Percentiles rank a stretch among this genome's conserved stretches.
phyloP scores from a whole-genome alignment of 1,140 invertebrate species.

The silkworm (Bombyx mori) region ASM3026992v2 NC_085130.1:10745001-10745500 shows the following conservation, averaged over 20 bases:
- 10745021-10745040: no score
- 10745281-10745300: background rate
- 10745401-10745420: slow-evolving; percentile 96
- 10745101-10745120: no score
- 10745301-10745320: background rate
- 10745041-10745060: no score
- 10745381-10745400: slow-evolving; percentile 96
- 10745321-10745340: background rate
- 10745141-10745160: no score
- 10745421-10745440: slow-evolving; percentile 89
- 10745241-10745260: background rate
- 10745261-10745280: background rate
- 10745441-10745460: slow-evolving; percentile 95
- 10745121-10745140: no score
- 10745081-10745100: no score
- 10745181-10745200: no score
- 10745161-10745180: no score
- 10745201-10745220: no score
- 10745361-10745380: slow-evolving; percentile 95
- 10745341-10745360: slow-evolving; percentile 67
- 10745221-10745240: no score
- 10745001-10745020: no score
- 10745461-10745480: slow-evolving; percentile 94
- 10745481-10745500: background rate
- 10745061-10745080: no score